Conservation (phyloP, 2,888 invertebrate species). For the Eupithecia subumbrata region DNA sequence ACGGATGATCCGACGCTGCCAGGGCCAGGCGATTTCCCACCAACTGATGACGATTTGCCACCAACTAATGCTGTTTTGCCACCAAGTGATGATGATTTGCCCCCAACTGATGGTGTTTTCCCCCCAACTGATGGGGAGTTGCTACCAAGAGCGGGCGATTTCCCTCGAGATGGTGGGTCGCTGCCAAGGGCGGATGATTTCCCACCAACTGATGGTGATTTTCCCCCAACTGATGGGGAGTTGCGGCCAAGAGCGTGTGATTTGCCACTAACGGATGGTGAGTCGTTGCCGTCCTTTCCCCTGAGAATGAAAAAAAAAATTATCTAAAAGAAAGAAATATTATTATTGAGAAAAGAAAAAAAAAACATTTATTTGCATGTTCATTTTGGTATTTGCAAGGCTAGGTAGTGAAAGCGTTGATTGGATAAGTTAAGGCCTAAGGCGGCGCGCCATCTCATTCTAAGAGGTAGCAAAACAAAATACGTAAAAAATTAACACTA, state of each 20-base stretch:
- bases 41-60: background rate
- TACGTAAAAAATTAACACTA: background rate
- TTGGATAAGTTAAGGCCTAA: background rate
- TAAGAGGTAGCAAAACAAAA: background rate
- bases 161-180: background rate
- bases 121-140: background rate
- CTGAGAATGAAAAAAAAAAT: background rate
- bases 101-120: background rate
- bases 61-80: slow-evolving; percentile 15
- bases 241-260: background rate
- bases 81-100: background rate
- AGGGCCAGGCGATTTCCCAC: background rate
- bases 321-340: background rate
- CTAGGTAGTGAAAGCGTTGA: background rate
- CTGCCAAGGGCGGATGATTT: background rate
- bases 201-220: background rate
- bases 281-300: background rate
- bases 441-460: background rate
- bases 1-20: no score
- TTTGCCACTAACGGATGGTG: slow-evolving; percentile 8
- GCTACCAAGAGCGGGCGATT: background rate
- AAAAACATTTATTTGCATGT: background rate
- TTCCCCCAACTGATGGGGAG: background rate
- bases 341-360: no score
- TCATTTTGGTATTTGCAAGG: background rate